phyloP scores from a whole-genome alignment of 2,888 invertebrate genomes.

The Drosophila histrio region DNA sequence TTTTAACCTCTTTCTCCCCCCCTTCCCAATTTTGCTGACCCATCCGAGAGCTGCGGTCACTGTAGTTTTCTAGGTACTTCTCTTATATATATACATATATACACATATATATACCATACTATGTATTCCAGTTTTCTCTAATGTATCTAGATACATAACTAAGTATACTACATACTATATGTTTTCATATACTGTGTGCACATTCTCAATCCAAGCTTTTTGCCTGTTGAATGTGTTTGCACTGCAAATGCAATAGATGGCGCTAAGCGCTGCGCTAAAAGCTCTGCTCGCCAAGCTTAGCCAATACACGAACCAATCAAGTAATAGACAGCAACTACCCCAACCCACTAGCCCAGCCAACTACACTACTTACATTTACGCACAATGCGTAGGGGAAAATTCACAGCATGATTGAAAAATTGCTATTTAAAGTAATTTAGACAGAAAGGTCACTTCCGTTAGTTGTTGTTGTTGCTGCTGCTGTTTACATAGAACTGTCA shows the following conservation, averaged over 20 bases:
- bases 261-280: background rate
- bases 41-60: background rate
- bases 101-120: background rate
- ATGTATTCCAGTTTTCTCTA: background rate
- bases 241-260: constrained; percentile 11
- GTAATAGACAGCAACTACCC: background rate
- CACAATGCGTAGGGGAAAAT: constrained; percentile 36
- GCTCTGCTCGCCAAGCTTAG: constrained; percentile 5
- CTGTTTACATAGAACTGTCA: constrained; percentile 41
- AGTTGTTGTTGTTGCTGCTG: background rate
- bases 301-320: constrained; percentile 11
- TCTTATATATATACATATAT: background rate
- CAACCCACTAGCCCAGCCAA: no score
- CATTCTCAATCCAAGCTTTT: background rate
- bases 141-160: background rate
- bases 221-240: constrained; percentile 19
- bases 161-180: background rate
- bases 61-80: background rate
- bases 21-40: no score
- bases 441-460: constrained; percentile 36
- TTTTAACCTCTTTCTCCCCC: no score
- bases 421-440: constrained; percentile 34
- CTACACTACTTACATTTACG: no score
- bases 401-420: constrained; percentile 67
- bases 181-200: background rate